These are phyloP conservation scores for Sparidentex hasta DNA, from an alignment of 2,797 vertebrate species.

Conservation along the genomic window DNA sequence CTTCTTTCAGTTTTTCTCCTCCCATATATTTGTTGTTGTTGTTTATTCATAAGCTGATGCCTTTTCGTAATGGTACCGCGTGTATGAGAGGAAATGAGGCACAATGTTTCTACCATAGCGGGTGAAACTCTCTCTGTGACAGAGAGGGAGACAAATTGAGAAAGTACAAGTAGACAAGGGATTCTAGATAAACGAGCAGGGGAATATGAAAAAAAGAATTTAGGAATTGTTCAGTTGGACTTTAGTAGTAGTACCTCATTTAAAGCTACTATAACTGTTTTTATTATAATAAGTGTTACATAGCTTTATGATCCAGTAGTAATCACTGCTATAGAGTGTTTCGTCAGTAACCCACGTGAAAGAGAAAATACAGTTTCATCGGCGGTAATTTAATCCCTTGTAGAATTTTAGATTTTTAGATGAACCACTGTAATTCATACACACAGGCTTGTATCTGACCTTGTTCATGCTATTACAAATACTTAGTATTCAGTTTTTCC, in stretches of 20 bases:
- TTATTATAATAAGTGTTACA: no score
- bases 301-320: no score
- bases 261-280: not conserved
- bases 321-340: no score
- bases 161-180: not conserved
- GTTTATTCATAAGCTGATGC: constrained; percentile 83
- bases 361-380: no score
- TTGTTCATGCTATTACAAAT: not conserved
- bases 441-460: no score
- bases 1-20: constrained; percentile 52
- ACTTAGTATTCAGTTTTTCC: not conserved
- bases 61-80: constrained; percentile 87
- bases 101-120: constrained; percentile 63
- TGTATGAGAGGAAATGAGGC: constrained; percentile 75
- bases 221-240: not conserved
- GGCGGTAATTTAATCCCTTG: no score
- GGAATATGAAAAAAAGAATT: not conserved
- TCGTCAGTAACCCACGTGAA: no score
- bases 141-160: not conserved
- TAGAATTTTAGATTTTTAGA: no score
- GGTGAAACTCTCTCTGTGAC: constrained; percentile 22
- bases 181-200: not conserved
- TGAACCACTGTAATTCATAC: no score
- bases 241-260: not conserved
- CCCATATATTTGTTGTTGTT: constrained; percentile 74